phyloP scores from a whole-genome alignment of 2,113 vertebrate genomes.

The Clarias macrocephalus region DNA sequence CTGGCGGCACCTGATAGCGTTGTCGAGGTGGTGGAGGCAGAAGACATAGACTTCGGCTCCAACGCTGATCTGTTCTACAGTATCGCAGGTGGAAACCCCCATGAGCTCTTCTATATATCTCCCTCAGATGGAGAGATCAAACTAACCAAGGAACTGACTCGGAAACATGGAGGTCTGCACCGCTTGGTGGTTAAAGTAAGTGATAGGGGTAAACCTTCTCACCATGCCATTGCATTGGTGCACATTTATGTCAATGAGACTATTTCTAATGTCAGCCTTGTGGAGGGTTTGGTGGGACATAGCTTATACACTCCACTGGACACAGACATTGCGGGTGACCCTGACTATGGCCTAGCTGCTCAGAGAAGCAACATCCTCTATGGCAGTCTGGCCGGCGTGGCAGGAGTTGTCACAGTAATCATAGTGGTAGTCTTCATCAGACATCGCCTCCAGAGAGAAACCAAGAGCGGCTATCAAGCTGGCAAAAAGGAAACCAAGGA shows the following conservation, averaged over 20 bases:
- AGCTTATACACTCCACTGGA: slow-evolving; percentile 94
- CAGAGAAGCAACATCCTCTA: slow-evolving; percentile 95
- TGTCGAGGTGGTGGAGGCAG: slow-evolving; percentile 90
- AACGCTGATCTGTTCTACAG: slow-evolving; percentile 90
- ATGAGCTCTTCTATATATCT: slow-evolving; percentile 93
- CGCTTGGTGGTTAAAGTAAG: slow-evolving; percentile 93
- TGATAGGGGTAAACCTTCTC: slow-evolving; percentile 89
- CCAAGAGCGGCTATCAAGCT: slow-evolving; percentile 96
- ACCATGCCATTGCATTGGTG: slow-evolving; percentile 88
- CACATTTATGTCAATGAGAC: slow-evolving; percentile 98
- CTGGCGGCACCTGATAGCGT: slow-evolving; percentile 87
- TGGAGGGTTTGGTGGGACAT: slow-evolving; percentile 92
- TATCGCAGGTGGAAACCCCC: slow-evolving; percentile 93
- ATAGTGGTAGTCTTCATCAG: slow-evolving; percentile 88
- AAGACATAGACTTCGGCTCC: slow-evolving; percentile 91
- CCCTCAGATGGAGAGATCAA: slow-evolving; percentile 90
- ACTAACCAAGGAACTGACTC: slow-evolving; percentile 90
- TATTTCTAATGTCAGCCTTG: slow-evolving; percentile 86
- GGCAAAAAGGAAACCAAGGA: slow-evolving; percentile 99
- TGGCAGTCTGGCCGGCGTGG: slow-evolving; percentile 91
- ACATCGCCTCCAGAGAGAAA: slow-evolving; percentile 91
- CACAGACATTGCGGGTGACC: slow-evolving; percentile 95
- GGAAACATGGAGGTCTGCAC: slow-evolving; percentile 91
- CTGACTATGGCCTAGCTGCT: slow-evolving; percentile 87
- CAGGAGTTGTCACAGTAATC: slow-evolving; percentile 90